Base-by-base conservation (phyloP, 2,113 vertebrate genomes). In the Peromyscus leucopus region DNA sequence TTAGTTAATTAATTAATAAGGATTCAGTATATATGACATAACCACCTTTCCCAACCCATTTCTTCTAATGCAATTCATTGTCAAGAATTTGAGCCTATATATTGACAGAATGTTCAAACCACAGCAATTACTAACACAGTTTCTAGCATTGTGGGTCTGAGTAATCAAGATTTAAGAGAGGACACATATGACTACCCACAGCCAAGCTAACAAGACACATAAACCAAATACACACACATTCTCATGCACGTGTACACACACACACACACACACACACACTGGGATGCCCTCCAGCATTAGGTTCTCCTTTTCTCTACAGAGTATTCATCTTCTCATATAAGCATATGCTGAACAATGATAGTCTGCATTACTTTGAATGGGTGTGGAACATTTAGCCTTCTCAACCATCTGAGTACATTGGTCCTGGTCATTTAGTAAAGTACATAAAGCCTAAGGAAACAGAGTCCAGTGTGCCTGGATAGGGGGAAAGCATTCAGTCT, bases 171-270 rank as follows among this genome's bases (percentile, higher is more conserved):
- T 57, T 65, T 87, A 26, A 17, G 16, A 33, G 21, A 63, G 12
- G 31, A 19, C 75, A 2, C 26, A 0, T 0, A 5, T 5, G 21
- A 22, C 59, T 9, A 2, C 16, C 1, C 8, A 7, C 0, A 51
- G 69, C 6, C 79, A 82, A n/a, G 2, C 3, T 17, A 28, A n/a
- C 15, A 72, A 65, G 36, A 65, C 3, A 0, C 42, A 21, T 46
- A 12, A 33, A 22, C 26, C 46, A 85, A n/a, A 33, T 36, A 71
- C 33, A 71, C 5, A 36, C 15, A 31, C 65, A 48, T 48, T 48
- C 46, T 11, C 8, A 9, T 51, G 5, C 65, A 67, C 51, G 7
- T 51, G 3, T 24, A 67, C 65, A 26, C 28, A 31, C 65, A 31
- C 28, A 65, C 63, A 65, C 63, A 67, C 26, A 17, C 67, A 36